phyloP scores from a whole-genome alignment of 2,888 invertebrate species.

The Napeogenes inachia region DNA sequence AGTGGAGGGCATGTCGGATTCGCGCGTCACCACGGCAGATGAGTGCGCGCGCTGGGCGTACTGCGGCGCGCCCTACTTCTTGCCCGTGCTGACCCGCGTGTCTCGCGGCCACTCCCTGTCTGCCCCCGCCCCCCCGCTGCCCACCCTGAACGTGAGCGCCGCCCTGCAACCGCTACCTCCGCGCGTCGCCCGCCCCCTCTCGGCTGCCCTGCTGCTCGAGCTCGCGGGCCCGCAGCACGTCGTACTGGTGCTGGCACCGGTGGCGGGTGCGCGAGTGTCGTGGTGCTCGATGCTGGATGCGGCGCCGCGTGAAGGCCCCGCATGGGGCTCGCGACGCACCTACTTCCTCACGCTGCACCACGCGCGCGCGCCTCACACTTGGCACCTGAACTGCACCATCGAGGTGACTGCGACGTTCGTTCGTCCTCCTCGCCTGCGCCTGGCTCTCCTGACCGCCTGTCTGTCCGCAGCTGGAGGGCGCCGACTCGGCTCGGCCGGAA shows the following conservation, averaged over 20 bases:
- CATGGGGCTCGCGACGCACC: conserved; percentile 36
- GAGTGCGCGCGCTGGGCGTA: conserved; percentile 81
- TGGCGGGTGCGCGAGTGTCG: conserved; percentile 24
- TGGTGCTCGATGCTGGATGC: conserved; percentile 19
- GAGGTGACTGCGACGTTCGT: conserved; percentile 70
- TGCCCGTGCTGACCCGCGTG: conserved; percentile 84
- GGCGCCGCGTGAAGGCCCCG: conserved; percentile 37
- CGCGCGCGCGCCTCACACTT: conserved; percentile 17
- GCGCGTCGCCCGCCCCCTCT: conserved; percentile 1
- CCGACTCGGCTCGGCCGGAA: conserved; percentile 54
- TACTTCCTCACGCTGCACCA: conserved; percentile 36
- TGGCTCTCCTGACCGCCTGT: no score
- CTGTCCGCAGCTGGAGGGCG: conserved; percentile 3
- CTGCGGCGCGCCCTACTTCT: conserved; percentile 88
- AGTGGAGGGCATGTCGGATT: conserved; percentile 37
- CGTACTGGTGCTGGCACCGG: conserved; percentile 49
- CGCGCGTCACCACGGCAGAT: conserved; percentile 22
- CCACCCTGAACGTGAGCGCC: conserved; percentile 59
- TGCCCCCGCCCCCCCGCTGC: conserved; percentile 25
- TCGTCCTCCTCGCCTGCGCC: neutral
- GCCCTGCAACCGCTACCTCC: conserved; percentile 41
- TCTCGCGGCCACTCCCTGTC: conserved; percentile 32
- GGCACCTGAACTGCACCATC: conserved; percentile 35
- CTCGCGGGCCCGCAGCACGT: conserved; percentile 32
- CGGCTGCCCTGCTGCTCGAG: conserved; percentile 42